A percentile compares a stretch with the other conserved stretches of the same genome.
phyloP scores from a whole-genome alignment of 2,113 vertebrate species.

The Chamaea fasciata region DNA sequence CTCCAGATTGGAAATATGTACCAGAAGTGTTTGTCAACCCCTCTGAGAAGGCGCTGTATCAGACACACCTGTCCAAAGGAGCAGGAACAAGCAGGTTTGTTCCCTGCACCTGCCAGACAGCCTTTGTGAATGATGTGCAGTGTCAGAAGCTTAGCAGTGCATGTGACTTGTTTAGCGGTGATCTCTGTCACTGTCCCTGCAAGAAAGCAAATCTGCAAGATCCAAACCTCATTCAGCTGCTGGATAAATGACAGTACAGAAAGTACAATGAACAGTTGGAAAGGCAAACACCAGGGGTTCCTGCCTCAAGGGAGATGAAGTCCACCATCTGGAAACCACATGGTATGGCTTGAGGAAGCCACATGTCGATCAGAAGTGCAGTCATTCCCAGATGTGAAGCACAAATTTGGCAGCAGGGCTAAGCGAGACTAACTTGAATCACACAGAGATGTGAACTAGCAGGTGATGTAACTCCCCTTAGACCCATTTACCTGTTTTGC shows the following conservation, averaged over 20 bases:
- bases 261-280: not conserved
- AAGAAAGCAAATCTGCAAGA: not conserved
- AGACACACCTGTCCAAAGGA: not conserved
- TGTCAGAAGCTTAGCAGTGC: not conserved
- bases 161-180: rapidly evolving
- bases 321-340: not conserved
- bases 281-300: not conserved
- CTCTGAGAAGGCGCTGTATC: not conserved
- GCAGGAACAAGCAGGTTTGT: rapidly evolving
- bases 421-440: not conserved
- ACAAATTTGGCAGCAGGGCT: not conserved
- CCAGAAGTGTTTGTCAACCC: not conserved
- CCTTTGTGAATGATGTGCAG: not conserved
- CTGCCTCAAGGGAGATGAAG: not conserved
- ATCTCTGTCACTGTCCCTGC: not conserved
- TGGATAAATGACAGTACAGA: not conserved
- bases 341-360: not conserved
- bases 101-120: not conserved
- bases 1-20: not conserved
- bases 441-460: not conserved
- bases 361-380: not conserved
- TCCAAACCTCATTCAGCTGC: not conserved
- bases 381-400: not conserved
- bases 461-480: not conserved
- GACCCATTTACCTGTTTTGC: not conserved